phyloP scores from a whole-genome alignment of 2,888 invertebrate species.

The Apantesis nais region DNA sequence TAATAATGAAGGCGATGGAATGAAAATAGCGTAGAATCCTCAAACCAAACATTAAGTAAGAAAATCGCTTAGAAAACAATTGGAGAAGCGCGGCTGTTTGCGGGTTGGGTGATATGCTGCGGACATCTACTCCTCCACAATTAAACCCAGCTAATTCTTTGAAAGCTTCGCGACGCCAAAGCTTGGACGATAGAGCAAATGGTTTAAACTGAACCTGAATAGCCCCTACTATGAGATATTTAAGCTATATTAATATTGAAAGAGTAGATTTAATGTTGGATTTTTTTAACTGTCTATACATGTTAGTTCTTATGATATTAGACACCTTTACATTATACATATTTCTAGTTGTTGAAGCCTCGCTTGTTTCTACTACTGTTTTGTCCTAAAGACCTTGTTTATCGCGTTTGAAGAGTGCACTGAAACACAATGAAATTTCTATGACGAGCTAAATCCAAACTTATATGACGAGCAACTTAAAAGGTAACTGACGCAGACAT shows the following conservation, averaged over 20 bases:
- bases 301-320: not conserved
- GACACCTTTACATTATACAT: too few relatives aligned
- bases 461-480: too few relatives aligned
- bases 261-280: not conserved
- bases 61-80: conserved; percentile 35
- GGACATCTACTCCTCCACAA: conserved; percentile 47
- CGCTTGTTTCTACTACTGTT: too few relatives aligned
- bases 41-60: conserved; percentile 12
- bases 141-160: conserved; percentile 56
- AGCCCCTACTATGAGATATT: conserved; percentile 27
- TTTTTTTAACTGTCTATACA: too few relatives aligned
- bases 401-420: too few relatives aligned
- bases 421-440: too few relatives aligned
- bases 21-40: not conserved
- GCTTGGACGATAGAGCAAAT: conserved; percentile 43
- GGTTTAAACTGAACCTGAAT: conserved; percentile 36
- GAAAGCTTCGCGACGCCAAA: conserved; percentile 46
- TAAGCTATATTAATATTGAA: not conserved
- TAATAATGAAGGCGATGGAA: conserved; percentile 3
- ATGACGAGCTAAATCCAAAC: too few relatives aligned
- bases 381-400: too few relatives aligned
- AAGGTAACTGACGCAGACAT: too few relatives aligned
- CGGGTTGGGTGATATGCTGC: conserved; percentile 34
- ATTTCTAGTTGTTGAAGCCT: too few relatives aligned
- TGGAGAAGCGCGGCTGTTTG: conserved; percentile 20